Conservation (phyloP, 2,888 invertebrate species). For the Drosophila melanosoma region DNA sequence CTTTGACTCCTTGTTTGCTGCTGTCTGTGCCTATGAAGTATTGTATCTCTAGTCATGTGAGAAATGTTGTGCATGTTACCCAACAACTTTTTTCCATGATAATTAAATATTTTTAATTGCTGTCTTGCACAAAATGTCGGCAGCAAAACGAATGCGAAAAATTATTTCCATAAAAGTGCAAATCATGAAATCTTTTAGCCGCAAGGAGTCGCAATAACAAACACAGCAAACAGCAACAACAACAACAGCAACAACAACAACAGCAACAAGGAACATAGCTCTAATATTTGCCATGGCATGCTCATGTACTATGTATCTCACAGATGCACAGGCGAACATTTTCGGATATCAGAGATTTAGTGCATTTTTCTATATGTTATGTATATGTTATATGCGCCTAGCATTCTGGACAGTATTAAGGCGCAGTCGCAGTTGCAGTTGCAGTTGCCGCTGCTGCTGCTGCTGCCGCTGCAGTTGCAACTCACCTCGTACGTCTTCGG, state of each 20-base stretch:
- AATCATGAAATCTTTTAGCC: constrained; percentile 81
- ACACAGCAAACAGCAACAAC: constrained; percentile 20
- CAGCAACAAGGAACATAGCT: constrained; percentile 71
- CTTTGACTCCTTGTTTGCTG: constrained; percentile 5
- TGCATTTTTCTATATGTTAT: constrained; percentile 67
- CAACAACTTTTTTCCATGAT: constrained; percentile 80
- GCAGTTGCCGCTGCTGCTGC: constrained; percentile 21
- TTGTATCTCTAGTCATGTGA: constrained; percentile 67
- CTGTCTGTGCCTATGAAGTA: constrained; percentile 35
- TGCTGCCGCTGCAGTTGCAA: constrained; percentile 20
- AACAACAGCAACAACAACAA: constrained; percentile 19
- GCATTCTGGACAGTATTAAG: constrained; percentile 72
- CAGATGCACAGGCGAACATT: constrained; percentile 69
- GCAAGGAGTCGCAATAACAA: constrained; percentile 44
- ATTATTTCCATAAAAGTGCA: constrained; percentile 82
- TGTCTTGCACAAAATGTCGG: constrained; percentile 77
- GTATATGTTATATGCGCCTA: constrained; percentile 42
- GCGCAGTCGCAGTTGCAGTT: constrained; percentile 73
- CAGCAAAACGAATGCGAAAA: constrained; percentile 61
- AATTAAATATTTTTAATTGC: constrained; percentile 81
- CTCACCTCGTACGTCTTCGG: constrained; percentile 36
- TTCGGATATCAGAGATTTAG: constrained; percentile 81
- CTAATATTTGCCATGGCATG: constrained; percentile 76
- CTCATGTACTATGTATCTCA: constrained; percentile 74
- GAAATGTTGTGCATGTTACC: constrained; percentile 77